Percentiles rank a stretch among this genome's conserved stretches.
These are phyloP conservation scores for Panagrolaimus sp. DNA, from an alignment of 1,140 invertebrate species.

Conservation along the genomic window DNA sequence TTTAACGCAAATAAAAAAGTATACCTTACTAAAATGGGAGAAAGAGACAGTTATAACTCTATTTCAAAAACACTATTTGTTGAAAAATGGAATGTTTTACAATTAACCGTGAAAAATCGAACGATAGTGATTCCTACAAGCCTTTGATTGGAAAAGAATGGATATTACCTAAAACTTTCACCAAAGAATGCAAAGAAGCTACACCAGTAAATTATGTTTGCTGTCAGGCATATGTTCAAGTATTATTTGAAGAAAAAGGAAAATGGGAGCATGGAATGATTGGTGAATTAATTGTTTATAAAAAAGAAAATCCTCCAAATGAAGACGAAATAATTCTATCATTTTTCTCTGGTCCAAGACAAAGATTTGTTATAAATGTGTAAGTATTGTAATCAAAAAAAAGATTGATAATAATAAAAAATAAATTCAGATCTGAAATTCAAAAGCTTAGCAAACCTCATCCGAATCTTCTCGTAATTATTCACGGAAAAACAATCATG, in stretches of 20 bases:
- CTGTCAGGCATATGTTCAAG: constrained; percentile 10
- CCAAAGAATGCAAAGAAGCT: background rate
- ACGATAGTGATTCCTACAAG: too few species aligned
- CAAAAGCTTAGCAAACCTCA: constrained; percentile 5
- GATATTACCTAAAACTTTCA: too few species aligned
- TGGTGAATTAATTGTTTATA: background rate
- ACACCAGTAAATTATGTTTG: constrained; percentile 7
- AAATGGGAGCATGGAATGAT: background rate
- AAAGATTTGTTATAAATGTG: constrained; percentile 7
- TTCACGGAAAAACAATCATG: constrained; percentile 5
- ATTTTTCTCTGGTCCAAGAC: constrained; percentile 12
- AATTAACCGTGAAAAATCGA: too few species aligned
- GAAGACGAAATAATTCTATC: background rate
- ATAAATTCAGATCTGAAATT: background rate
- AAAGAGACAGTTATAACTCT: too few species aligned
- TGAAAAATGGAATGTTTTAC: too few species aligned
- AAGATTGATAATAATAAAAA: background rate
- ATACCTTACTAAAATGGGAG: too few species aligned
- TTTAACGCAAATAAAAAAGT: too few species aligned
- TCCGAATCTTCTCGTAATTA: background rate
- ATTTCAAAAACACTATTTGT: too few species aligned
- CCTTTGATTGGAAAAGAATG: too few species aligned
- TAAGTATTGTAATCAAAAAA: background rate
- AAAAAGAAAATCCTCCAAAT: background rate
- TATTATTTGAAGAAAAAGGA: background rate